Conservation (phyloP, 2,113 vertebrate species). For the Deroptyus accipitrinus region DNA sequence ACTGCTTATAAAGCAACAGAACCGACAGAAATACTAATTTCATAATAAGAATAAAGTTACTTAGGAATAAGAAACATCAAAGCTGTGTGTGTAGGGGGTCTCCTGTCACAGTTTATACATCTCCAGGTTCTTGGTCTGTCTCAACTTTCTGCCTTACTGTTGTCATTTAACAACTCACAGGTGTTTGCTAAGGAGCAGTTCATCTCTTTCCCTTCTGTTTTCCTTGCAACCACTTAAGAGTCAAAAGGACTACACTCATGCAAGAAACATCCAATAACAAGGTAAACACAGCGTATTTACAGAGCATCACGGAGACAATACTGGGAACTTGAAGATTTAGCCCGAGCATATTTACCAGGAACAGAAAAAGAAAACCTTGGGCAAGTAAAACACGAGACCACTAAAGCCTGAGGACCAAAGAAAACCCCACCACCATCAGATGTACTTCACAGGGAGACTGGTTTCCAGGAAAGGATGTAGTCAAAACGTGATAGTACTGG, state of each 20-base stretch:
- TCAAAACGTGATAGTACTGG: background rate
- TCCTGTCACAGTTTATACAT: background rate
- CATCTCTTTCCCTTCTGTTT: background rate
- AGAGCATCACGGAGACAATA: background rate
- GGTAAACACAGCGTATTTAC: background rate
- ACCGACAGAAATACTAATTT: background rate
- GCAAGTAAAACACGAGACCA: background rate
- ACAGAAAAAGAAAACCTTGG: background rate
- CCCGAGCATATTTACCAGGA: background rate
- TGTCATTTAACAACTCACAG: background rate
- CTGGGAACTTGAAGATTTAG: background rate
- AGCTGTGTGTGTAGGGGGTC: fast-evolving
- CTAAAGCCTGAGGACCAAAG: background rate
- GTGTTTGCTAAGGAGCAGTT: background rate
- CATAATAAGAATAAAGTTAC: background rate
- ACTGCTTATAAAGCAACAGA: background rate
- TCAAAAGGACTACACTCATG: background rate
- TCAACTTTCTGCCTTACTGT: background rate
- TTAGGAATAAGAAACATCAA: background rate
- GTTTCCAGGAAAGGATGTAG: background rate
- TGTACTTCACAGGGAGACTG: background rate
- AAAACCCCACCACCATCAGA: background rate
- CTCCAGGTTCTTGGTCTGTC: background rate
- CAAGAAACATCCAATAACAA: background rate
- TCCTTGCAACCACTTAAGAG: background rate